A percentile compares a stretch with the other conserved stretches of the same genome.
Conservation (phyloP, 1,140 invertebrate species). For the Pseudachorutes palmiensis region DNA sequence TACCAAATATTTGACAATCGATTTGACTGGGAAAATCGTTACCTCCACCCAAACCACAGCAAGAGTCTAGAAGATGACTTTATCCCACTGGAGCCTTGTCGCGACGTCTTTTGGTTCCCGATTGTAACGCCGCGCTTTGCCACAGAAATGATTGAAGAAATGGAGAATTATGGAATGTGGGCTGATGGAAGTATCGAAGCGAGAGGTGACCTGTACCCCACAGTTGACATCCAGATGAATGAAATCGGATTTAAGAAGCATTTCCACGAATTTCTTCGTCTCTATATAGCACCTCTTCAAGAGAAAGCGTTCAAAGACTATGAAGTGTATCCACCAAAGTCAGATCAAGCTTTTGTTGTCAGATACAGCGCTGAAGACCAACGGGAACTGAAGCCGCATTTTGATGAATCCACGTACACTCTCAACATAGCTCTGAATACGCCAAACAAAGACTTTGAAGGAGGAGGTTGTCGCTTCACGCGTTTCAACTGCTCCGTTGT, state of each 20-base stretch:
- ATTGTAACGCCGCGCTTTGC: conserved; percentile 70
- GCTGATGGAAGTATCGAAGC: conserved; percentile 81
- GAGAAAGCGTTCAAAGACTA: conserved; percentile 59
- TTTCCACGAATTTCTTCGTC: conserved; percentile 81
- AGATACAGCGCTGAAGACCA: conserved; percentile 93
- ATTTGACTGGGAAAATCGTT: conserved; percentile 82
- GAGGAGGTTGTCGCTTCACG: conserved; percentile 75
- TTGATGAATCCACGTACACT: conserved; percentile 97
- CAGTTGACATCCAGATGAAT: conserved; percentile 96
- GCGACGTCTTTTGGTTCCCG: conserved; percentile 98
- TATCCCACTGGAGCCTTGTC: conserved; percentile 62
- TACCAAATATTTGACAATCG: conserved; percentile 87
- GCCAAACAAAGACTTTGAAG: conserved; percentile 54
- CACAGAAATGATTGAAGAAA: conserved; percentile 75
- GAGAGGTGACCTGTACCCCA: conserved; percentile 53
- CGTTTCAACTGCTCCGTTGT: conserved; percentile 93
- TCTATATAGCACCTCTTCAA: conserved; percentile 61
- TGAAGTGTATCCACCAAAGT: conserved; percentile 38
- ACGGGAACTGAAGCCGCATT: conserved; percentile 83
- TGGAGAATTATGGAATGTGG: conserved; percentile 88
- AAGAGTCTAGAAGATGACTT: conserved; percentile 57
- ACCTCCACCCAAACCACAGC: conserved; percentile 68
- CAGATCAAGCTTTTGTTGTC: conserved; percentile 78
- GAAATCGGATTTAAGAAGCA: conserved; percentile 82
- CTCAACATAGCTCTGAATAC: conserved; percentile 93